Evolutionary conservation across 2,888 invertebrate species (phyloP), one percentile per base, ranked within the genome.

Genomic region (Cryptocephalus moraei): DNA sequence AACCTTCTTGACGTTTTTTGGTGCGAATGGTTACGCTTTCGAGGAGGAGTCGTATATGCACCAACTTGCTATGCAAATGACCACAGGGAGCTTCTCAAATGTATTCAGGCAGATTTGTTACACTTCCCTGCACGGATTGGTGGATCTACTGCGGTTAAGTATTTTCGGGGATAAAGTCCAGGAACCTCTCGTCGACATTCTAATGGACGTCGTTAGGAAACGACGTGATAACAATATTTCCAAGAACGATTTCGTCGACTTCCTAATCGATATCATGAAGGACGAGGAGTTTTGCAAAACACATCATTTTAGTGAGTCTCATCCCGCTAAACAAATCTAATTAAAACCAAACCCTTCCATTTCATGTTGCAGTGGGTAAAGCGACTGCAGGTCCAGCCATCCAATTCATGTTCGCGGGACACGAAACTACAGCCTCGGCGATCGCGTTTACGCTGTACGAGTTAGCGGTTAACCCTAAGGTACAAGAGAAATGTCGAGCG

Each of bases 381-480:
- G 36, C 36, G 36, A 12, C 36, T n/a, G n/a, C 12, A 36, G 36
- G 36, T 36, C 38, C 44, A 32, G 50, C 45, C 31, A 36, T 41
- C 8, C 46, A 47, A 1, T 33, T 51, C 31, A 41, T 78, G 45
- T 78, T 80, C 53, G 80, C 78, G 0, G 80, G 80, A 1, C 79
- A 75, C 59, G 80, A 80, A 63, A 80, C 80, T 8, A 77, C 78
- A 0, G 76, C 78, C 0, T 74, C 78, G 0, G 76, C 78, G 0
- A 68, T 79, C 43, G 73, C 76, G 11, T 78, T 77, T 57, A 66
- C 75, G 9, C 66, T 79, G 31, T 71, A 78, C 56, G 76, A 77
- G 62, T 61, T 80, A 41, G 75, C 77, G 0, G 67, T 73, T 0
- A 66, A 78, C 50, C 73, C 67, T 6, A 64, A 67, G 0, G 71